Evolutionary conservation across 2,888 invertebrate genomes (phyloP).

Genomic region (Ceraclea dissimilis): DNA sequence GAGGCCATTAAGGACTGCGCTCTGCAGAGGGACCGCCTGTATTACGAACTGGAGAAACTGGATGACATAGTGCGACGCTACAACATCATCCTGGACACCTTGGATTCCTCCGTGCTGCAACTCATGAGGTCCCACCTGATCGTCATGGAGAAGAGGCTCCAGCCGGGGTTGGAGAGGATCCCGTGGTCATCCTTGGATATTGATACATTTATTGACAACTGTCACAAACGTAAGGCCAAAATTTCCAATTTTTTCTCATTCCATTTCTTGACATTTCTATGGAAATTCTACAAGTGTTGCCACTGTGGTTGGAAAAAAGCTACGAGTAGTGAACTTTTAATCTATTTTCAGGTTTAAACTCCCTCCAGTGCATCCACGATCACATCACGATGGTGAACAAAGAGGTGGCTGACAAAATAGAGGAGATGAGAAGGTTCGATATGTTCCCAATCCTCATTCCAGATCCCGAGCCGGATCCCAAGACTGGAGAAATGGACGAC

Average conservation of each 20-base stretch:
- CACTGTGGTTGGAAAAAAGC: no score
- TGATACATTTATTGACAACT: slow-evolving; percentile 58
- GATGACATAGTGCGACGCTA: slow-evolving; percentile 54
- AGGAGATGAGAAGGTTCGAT: slow-evolving; percentile 49
- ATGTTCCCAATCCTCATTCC: slow-evolving; percentile 46
- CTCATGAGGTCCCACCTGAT: slow-evolving; percentile 61
- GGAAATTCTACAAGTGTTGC: no score
- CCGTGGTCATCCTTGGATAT: slow-evolving; percentile 85
- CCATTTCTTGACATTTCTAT: neutral
- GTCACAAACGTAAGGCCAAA: slow-evolving; percentile 33
- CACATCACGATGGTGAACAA: slow-evolving; percentile 63
- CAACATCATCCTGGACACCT: slow-evolving; percentile 53
- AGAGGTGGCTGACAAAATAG: slow-evolving; percentile 52
- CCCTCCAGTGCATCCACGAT: slow-evolving; percentile 56
- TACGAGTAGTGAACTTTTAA: no score
- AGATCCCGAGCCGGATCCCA: slow-evolving; percentile 35
- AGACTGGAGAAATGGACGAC: slow-evolving; percentile 34
- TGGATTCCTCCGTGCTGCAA: slow-evolving; percentile 65
- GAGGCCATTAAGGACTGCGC: slow-evolving; percentile 46
- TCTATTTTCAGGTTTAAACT: slow-evolving; percentile 45
- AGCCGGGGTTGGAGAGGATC: slow-evolving; percentile 74
- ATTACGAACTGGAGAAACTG: slow-evolving; percentile 57
- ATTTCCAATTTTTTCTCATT: neutral
- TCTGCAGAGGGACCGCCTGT: slow-evolving; percentile 56
- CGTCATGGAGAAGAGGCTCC: slow-evolving; percentile 65